Evolutionary conservation across 1,140 invertebrate genomes (phyloP), one percentile per base, ranked within the genome.

Genomic region (Cyrtorhinus lividipennis): DNA sequence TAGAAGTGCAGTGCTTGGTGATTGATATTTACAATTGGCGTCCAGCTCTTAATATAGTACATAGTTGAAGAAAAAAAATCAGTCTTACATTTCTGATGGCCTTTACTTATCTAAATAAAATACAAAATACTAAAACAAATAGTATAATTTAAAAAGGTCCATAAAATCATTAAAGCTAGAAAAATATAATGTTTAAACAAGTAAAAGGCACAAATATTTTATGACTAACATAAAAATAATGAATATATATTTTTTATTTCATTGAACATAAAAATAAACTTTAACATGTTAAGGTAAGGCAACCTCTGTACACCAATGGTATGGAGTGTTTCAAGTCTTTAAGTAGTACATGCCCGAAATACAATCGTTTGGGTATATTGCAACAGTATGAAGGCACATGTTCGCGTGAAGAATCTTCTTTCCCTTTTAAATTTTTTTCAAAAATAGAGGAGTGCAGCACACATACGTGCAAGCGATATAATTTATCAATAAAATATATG

Each of bases 61-160:
- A 53, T 53, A 53, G 48, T 53, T 53, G 20, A 53, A 44, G n/a
- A 10, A n/a, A 44, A 53, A 53, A 53, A 58, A 23, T 58, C 56
- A 58, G 56, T 58, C 56, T 58, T 58, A 24, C 24, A 15, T 58
- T 24, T 58, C 56, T 58, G 22, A 58, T 58, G 56, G 56, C 56
- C 22, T 58, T 58, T 53, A 53, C 48, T 53, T 53, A 53, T 53
- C 48, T 53, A 53, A 53, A 53, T 53, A 53, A 53, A 53, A 53
- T 53, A 53, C 48, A 12, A 53, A 53, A 22, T 53, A 22, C 10
- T 53, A 53, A 53, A 53, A 53, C 48, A 53, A 53, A 53, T 53
- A 53, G 48, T 53, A 53, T 53, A 53, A 53, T 53, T 53, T 53
- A 53, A 20, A 53, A 53, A 53, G 48, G 48, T 53, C 20, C 48